These are phyloP conservation scores for Falco novaeseelandiae DNA, from an alignment of 2,797 vertebrate genomes.

Conservation along the genomic window DNA sequence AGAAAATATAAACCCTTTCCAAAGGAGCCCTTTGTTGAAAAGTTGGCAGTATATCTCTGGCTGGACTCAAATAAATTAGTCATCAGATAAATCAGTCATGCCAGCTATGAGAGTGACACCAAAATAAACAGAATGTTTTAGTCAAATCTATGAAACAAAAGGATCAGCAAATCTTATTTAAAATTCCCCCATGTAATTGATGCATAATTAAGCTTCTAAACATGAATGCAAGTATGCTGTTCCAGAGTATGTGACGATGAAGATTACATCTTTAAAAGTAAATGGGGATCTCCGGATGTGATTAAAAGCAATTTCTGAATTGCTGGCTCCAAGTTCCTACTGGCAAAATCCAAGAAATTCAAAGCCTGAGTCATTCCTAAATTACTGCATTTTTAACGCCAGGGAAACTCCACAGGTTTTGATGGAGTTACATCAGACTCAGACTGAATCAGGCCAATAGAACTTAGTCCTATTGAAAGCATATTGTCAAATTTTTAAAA, in stretches of 20 bases:
- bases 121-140: conserved; percentile 57
- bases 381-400: not conserved
- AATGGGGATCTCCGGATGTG: conserved; percentile 48
- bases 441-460: not conserved
- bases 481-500: not conserved
- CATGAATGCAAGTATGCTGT: not conserved
- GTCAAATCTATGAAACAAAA: conserved; percentile 51
- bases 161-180: conserved; percentile 30
- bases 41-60: conserved; percentile 22
- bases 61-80: conserved; percentile 44
- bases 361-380: conserved; percentile 34
- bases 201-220: conserved; percentile 54
- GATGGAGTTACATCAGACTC: not conserved
- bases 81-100: conserved; percentile 59
- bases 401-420: conserved; percentile 55
- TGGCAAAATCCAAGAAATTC: conserved; percentile 37
- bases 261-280: conserved; percentile 49
- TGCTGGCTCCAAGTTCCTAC: conserved; percentile 32
- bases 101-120: conserved; percentile 34
- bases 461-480: not conserved
- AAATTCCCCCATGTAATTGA: conserved; percentile 38
- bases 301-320: conserved; percentile 53
- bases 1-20: conserved; percentile 15
- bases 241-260: conserved; percentile 3
- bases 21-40: conserved; percentile 40